Percentiles rank a stretch among this genome's conserved stretches.
Evolutionary conservation across 2,797 vertebrate genomes (phyloP).

Genomic region (Sebastolobus alascanus): DNA sequence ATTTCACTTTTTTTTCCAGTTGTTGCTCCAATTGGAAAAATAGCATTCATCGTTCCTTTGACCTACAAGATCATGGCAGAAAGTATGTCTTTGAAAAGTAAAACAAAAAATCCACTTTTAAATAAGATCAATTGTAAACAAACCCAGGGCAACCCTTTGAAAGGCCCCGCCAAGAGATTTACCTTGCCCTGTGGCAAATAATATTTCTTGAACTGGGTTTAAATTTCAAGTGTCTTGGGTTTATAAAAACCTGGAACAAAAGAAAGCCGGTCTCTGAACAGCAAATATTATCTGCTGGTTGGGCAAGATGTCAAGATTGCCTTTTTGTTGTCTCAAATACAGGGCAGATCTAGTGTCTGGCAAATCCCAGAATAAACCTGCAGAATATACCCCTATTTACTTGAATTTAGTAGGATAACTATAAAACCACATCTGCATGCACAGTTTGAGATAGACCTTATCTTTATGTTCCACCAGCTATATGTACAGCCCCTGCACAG

Average conservation of each 20-base stretch:
- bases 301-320: conserved; percentile 89
- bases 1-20: conserved; percentile 69
- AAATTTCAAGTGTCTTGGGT: conserved; percentile 91
- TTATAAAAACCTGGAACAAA: conserved; percentile 89
- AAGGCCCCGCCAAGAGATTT: conserved; percentile 89
- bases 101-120: conserved; percentile 89
- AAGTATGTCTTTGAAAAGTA: conserved; percentile 87
- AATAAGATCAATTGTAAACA: conserved; percentile 92
- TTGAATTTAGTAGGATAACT: conserved; percentile 72
- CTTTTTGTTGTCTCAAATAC: conserved; percentile 88
- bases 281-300: conserved; percentile 88
- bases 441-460: conserved; percentile 45
- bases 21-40: conserved; percentile 75
- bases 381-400: conserved; percentile 80
- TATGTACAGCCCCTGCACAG: background rate
- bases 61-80: conserved; percentile 85
- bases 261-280: conserved; percentile 87
- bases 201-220: conserved; percentile 91
- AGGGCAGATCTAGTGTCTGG: conserved; percentile 78
- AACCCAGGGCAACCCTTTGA: conserved; percentile 90
- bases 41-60: conserved; percentile 83
- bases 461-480: conserved; percentile 34
- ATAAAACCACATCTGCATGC: conserved; percentile 68
- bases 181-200: conserved; percentile 90
- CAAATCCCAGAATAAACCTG: conserved; percentile 85